phyloP scores from a whole-genome alignment of 2,888 invertebrate genomes.

The Pogonocherus hispidulus region DNA sequence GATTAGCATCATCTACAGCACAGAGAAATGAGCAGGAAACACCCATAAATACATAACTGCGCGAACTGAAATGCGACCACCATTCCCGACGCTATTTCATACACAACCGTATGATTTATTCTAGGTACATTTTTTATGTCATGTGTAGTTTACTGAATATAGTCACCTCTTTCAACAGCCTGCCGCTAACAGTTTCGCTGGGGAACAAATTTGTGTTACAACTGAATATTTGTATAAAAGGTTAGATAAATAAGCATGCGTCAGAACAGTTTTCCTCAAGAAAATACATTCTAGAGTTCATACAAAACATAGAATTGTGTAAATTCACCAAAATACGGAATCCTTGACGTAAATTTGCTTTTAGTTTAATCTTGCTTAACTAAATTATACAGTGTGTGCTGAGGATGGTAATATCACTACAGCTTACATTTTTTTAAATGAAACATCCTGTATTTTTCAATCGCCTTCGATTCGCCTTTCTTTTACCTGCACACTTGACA shows the following conservation, averaged over 20 bases:
- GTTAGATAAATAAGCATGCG: background rate
- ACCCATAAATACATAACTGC: slow-evolving; percentile 19
- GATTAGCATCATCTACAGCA: slow-evolving; percentile 5
- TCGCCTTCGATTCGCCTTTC: too few relatives aligned
- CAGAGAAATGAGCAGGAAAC: slow-evolving; percentile 12
- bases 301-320: background rate
- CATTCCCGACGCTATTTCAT: background rate
- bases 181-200: background rate
- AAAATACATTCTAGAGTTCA: too few relatives aligned
- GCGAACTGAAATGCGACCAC: slow-evolving; percentile 9
- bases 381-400: too few relatives aligned
- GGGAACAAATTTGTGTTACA: background rate
- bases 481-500: too few relatives aligned
- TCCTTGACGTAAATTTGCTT: too few relatives aligned
- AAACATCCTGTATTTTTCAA: too few relatives aligned
- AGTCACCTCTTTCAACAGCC: background rate
- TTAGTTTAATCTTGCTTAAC: too few relatives aligned
- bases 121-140: background rate
- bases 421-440: too few relatives aligned
- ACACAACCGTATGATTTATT: background rate
- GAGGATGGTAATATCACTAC: too few relatives aligned
- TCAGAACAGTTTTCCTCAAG: too few relatives aligned
- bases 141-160: background rate
- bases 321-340: too few relatives aligned
- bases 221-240: background rate